Base-by-base conservation (phyloP, 2,797 vertebrate genomes). In the Lacerta viridis region DNA sequence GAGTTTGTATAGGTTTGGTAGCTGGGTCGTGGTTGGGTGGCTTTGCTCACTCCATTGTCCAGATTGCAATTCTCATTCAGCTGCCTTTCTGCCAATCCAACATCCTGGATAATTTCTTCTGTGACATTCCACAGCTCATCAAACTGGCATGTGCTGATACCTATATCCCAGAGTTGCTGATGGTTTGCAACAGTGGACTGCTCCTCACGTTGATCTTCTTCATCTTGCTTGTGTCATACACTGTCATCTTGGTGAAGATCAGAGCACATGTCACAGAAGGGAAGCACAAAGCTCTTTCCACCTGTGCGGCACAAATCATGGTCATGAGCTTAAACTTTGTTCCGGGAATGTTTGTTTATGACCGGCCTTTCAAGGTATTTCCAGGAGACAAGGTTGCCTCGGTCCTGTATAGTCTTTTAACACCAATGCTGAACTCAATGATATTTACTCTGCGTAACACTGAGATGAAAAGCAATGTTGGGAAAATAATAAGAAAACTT, bases 171-270 rank as follows among this genome's bases (percentile, higher is more conserved):
- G 87, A 88, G 5, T 15, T 88, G 5, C 25, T 88, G 43, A 88
- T 88, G 46, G 87, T 88, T 9, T 88, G 61, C 17, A 88, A 88
- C 29, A 88, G 75, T 79, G 87, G 87, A 7, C 25, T 88, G 29
- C 27, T 84, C 36, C 59, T 83, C 7, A n/a, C 87, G 3, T 25
- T 77, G 20, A 79, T 84, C 17, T 84, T 78, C 25, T 59, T 83
- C 8, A 27, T 17, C 11, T 84, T 88, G n/a, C 87, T 88, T 59
- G 18, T 84, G 18, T 88, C 87, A 3, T 88, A 84, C 7, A 69
- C 81, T 39, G 27, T 41, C 33, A 83, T 88, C 13, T 20, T 88
- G 36, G 61, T 78, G 5, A 88, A 88, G 33, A 79, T 88, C 23
- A 77, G 81, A 25, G 59, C 29, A 8, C 81, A 83, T 29, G 36